Evolutionary conservation across 2,888 invertebrate species (phyloP), one percentile per base, ranked within the genome.

Genomic region (Prenolepis imparis): DNA sequence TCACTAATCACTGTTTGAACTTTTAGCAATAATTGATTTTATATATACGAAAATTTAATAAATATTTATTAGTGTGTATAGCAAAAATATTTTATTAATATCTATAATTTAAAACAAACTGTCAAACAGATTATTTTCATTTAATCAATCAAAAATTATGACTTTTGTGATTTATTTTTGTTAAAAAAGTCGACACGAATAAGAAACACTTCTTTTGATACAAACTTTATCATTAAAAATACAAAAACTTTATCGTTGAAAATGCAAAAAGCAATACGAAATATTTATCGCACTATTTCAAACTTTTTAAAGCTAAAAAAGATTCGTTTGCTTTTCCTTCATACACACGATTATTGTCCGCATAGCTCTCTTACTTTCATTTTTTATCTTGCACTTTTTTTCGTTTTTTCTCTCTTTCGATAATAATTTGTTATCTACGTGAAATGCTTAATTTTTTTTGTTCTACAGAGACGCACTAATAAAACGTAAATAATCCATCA

Each of bases 291-390:
- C 52, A 12, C 8, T 9, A 15, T 59, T 4, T 52, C 1, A 18
- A 32, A 41, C 3, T 75, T 75, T 55, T 48, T 84, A 66, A 73
- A 70, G 59, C n/a, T 21, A 21, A 32, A 48, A 52, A 61, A 83
- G 41, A 24, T 59, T 70, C 66, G 21, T 48, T 80, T 84, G 67
- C 41, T 21, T 66, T 82, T 68, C 52, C 63, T 68, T 52, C 52
- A 32, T 57, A 15, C 48, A 52, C 75, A 86, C 77, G 84, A 86
- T 85, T 85, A 87, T 84, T 83, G 80, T 84, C 36, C 72, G 11
- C 12, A 44, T 36, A 66, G 18, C 11, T 36, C 55, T 21, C 12
- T 66, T 36, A 36, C 9, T 63, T 67, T 4, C 52, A 55, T 48
- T 74, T 59, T 66, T n/a, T 41, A 12, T 52, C 28, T 59, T 24